Conservation (phyloP, 2,113 vertebrate genomes). For the Cheirogaleus medius region DNA sequence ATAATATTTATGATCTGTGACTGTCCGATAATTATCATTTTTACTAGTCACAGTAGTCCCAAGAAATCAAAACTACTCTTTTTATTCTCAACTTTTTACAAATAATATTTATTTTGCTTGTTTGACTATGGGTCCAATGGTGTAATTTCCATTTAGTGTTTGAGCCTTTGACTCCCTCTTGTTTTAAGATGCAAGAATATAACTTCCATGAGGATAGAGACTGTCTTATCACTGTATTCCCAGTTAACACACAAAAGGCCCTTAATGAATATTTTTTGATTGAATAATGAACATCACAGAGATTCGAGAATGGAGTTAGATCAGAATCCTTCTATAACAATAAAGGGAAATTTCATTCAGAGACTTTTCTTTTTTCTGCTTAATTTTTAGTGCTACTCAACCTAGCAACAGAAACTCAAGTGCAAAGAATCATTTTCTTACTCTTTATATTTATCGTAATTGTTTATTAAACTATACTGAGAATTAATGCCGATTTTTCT, state of each 20-base stretch:
- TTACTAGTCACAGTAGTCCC: background rate
- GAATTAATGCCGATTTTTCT: background rate
- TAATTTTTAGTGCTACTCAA: background rate
- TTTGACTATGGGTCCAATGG: background rate
- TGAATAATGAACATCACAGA: background rate
- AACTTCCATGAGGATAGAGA: background rate
- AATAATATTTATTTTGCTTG: background rate
- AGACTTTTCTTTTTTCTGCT: background rate
- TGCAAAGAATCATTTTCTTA: background rate
- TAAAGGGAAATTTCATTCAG: background rate
- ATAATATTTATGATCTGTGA: background rate
- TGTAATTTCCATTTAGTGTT: background rate
- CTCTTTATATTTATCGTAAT: background rate
- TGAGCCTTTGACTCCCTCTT: background rate
- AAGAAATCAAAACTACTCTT: background rate
- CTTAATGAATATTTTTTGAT: background rate
- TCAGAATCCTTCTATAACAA: background rate
- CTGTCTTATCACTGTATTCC: background rate
- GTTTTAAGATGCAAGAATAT: background rate
- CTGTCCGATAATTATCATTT: background rate
- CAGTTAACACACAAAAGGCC: background rate
- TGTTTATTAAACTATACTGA: background rate
- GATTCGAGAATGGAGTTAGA: background rate
- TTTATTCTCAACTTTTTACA: background rate
- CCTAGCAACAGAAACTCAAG: background rate